These are phyloP conservation scores for Montifringilla adamsi DNA, from an alignment of 2,113 vertebrate species.

Conservation along the genomic window DNA sequence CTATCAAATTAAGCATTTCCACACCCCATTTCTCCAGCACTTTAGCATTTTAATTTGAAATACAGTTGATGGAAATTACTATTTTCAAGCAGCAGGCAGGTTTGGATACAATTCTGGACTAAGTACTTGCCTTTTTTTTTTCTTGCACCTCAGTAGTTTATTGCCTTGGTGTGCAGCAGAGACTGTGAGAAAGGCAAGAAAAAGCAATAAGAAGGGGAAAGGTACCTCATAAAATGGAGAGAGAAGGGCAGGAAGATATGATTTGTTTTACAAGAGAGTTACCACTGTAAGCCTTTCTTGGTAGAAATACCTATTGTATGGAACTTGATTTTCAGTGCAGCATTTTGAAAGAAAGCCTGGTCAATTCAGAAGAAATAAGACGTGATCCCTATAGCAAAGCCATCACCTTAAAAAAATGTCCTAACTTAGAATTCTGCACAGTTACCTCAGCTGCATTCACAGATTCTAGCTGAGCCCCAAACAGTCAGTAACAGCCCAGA, in stretches of 20 bases:
- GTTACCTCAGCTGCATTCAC: background rate
- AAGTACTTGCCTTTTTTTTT: background rate
- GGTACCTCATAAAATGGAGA: constrained; percentile 11
- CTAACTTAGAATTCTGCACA: background rate
- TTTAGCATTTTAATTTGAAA: constrained; percentile 38
- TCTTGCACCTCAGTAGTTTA: background rate
- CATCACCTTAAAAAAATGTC: background rate
- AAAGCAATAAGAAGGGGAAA: constrained; percentile 15
- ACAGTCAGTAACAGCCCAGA: background rate
- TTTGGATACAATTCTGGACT: background rate
- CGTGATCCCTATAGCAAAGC: background rate
- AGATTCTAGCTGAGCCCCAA: background rate
- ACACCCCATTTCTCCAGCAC: constrained; percentile 27
- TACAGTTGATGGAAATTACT: background rate
- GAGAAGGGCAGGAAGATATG: background rate
- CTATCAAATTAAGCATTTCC: constrained; percentile 50
- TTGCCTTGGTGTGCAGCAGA: background rate
- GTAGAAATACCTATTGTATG: background rate
- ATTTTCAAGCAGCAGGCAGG: background rate
- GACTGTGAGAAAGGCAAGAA: background rate
- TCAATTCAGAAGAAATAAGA: constrained; percentile 13
- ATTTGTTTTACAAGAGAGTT: constrained; percentile 24
- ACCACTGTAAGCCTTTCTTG: background rate
- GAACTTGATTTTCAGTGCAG: background rate
- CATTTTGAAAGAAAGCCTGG: background rate